phyloP scores from a whole-genome alignment of 2,888 invertebrate genomes.

The Trichogramma dendrolimi region DNA sequence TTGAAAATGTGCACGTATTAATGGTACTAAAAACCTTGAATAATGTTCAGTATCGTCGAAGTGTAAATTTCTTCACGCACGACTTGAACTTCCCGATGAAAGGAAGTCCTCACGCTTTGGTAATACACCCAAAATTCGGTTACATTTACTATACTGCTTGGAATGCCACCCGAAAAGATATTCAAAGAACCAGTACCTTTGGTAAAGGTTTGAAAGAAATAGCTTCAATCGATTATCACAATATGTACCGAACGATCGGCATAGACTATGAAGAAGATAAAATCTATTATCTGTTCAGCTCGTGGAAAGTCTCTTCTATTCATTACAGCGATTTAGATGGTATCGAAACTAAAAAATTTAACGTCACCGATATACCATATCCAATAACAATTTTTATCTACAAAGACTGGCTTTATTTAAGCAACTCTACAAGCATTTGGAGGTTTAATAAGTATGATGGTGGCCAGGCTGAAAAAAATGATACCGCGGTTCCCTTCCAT shows the following conservation, averaged over 20 bases:
- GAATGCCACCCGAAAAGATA: slow-evolving; percentile 5
- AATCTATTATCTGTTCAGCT: too few species aligned
- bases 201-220: background rate
- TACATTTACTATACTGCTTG: slow-evolving; percentile 11
- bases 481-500: too few species aligned
- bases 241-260: too few species aligned
- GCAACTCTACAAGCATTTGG: slow-evolving; percentile 11
- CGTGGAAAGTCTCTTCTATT: too few species aligned
- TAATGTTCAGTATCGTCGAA: background rate
- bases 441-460: background rate
- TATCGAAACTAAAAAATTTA: too few species aligned
- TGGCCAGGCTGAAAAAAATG: background rate
- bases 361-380: too few species aligned
- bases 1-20: slow-evolving; percentile 8
- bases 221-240: too few species aligned
- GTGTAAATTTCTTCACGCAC: background rate
- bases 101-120: slow-evolving; percentile 5
- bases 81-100: slow-evolving; percentile 11
- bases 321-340: too few species aligned
- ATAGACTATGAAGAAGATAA: too few species aligned
- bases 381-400: background rate
- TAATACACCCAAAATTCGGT: slow-evolving; percentile 12
- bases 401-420: slow-evolving; percentile 7
- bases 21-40: background rate
- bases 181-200: slow-evolving; percentile 7